phyloP scores from a whole-genome alignment of 2,888 invertebrate genomes.

The Tillus elongatus region DNA sequence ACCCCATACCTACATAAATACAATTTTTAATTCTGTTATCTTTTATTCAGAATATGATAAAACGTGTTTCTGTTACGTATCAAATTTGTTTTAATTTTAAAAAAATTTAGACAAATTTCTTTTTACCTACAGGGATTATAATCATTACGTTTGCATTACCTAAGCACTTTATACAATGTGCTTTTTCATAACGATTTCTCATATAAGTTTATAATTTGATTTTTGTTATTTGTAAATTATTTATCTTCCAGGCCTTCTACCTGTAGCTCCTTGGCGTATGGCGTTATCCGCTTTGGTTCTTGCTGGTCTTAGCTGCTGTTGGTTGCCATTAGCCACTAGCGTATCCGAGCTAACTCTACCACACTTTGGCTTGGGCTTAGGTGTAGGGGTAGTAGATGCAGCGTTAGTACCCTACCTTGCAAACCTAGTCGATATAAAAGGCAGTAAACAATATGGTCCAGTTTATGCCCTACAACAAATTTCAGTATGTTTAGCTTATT shows the following conservation, averaged over 20 bases:
- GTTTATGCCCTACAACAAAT: constrained; percentile 80
- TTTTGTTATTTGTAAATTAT: too few relatives aligned
- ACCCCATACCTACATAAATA: too few relatives aligned
- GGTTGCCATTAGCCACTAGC: constrained; percentile 32
- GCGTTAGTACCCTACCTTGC: constrained; percentile 71
- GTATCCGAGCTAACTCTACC: constrained; percentile 57
- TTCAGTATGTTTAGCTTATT: constrained; percentile 72
- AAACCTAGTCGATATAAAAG: constrained; percentile 54
- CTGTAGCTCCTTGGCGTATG: constrained; percentile 35
- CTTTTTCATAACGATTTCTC: too few relatives aligned
- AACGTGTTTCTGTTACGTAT: too few relatives aligned
- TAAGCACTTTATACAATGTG: too few relatives aligned
- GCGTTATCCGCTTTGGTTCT: constrained; percentile 35
- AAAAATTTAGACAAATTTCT: too few relatives aligned
- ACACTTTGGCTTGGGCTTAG: constrained; percentile 66
- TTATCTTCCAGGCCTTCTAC: constrained; percentile 32
- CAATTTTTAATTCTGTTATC: too few relatives aligned
- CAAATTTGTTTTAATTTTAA: too few relatives aligned
- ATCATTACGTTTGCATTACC: too few relatives aligned
- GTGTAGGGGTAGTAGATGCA: constrained; percentile 73
- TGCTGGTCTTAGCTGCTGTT: constrained; percentile 35
- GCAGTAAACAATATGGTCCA: constrained; percentile 60
- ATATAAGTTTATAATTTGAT: too few relatives aligned
- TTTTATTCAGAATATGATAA: too few relatives aligned
- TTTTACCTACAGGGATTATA: too few relatives aligned